Percentiles rank a stretch among this genome's conserved stretches.
Evolutionary conservation across 2,797 vertebrate genomes (phyloP).

Genomic region (Heliangelus exortis): DNA sequence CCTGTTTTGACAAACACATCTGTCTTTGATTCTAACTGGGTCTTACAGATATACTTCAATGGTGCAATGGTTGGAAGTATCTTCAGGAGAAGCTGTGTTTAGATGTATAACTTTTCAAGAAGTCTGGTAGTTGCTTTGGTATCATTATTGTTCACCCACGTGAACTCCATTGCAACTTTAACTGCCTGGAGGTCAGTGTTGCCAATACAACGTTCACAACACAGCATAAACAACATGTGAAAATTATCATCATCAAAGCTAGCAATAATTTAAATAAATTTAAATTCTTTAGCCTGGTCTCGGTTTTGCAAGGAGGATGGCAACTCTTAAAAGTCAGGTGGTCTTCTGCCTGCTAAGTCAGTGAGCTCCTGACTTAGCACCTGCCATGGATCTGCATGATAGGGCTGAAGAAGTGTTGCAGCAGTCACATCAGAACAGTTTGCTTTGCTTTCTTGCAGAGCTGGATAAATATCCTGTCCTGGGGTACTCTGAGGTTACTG

Average conservation of each 20-base stretch:
- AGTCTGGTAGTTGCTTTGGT: slow-evolving; percentile 23
- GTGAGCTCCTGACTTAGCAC: neutral
- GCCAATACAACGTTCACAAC: neutral
- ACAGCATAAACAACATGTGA: neutral
- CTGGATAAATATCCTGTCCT: neutral
- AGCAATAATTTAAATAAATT: neutral
- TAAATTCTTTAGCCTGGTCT: neutral
- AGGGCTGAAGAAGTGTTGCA: neutral
- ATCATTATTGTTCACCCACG: neutral
- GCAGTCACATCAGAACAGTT: neutral
- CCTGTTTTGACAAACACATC: neutral
- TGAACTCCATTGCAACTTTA: neutral
- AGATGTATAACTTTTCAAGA: slow-evolving; percentile 14
- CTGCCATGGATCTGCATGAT: neutral
- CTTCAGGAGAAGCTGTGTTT: slow-evolving; percentile 25
- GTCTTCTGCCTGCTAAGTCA: neutral
- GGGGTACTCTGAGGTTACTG: neutral
- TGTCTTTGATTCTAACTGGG: neutral
- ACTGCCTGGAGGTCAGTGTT: neutral
- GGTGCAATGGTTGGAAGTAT: neutral
- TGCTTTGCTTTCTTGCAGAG: neutral
- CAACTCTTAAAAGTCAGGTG: neutral
- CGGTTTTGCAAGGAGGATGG: neutral
- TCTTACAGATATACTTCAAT: neutral
- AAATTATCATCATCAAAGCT: neutral